These are phyloP conservation scores for Alces alces DNA, from an alignment of 2,113 vertebrate species.

Conservation along the genomic window DNA sequence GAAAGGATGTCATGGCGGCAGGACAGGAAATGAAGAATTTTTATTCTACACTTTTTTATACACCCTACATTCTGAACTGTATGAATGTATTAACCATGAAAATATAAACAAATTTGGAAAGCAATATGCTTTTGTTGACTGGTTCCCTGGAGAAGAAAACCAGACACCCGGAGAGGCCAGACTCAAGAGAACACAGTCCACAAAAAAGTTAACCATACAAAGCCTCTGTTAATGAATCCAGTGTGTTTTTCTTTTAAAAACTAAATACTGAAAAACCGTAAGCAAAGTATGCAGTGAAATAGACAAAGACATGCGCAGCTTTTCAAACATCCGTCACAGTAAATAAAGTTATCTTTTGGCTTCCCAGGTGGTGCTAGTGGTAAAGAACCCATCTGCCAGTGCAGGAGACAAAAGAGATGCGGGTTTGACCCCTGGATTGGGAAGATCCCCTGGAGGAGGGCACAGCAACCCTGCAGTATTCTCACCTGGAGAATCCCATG, in stretches of 20 bases:
- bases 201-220: not conserved
- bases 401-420: not conserved
- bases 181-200: not conserved
- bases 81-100: not conserved
- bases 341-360: not conserved
- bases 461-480: not conserved
- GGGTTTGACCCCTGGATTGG: accelerated
- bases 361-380: not conserved
- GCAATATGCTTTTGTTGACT: not conserved
- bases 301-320: not conserved
- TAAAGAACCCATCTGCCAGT: not conserved
- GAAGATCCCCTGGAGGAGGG: not conserved
- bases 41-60: not conserved
- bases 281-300: not conserved
- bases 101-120: not conserved
- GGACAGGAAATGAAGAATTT: not conserved
- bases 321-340: not conserved
- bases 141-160: not conserved
- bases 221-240: not conserved
- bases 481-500: not conserved
- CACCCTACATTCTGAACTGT: not conserved
- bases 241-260: not conserved
- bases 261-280: not conserved
- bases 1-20: accelerated
- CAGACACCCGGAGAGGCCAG: not conserved